A percentile compares a stretch with the other conserved stretches of the same genome.
These are phyloP conservation scores for Amphiprion clarkii DNA, from an alignment of 2,797 vertebrate species.

Conservation along the genomic window DNA sequence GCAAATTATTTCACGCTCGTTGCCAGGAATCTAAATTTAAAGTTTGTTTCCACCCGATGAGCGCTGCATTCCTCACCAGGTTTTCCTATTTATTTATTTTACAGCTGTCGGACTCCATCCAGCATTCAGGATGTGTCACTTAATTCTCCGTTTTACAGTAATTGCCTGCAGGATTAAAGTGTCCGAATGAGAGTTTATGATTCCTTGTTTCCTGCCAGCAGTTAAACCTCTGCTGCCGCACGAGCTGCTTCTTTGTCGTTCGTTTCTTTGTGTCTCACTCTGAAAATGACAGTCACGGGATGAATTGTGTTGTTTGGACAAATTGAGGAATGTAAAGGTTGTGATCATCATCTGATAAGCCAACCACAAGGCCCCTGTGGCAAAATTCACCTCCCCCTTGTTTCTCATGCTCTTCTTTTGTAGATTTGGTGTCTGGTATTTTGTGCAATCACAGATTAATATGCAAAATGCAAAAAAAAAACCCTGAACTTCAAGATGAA, in stretches of 20 bases:
- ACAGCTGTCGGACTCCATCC: constrained; percentile 42
- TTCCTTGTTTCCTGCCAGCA: constrained; percentile 19
- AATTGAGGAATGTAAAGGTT: constrained; percentile 17
- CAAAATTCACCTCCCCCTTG: not conserved
- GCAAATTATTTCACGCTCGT: not conserved
- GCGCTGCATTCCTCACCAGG: not conserved
- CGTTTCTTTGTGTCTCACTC: not conserved
- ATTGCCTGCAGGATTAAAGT: constrained; percentile 53
- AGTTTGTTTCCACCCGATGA: not conserved
- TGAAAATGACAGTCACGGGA: not conserved
- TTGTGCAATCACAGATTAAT: too few species aligned
- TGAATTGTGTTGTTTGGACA: constrained; percentile 15
- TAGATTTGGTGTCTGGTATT: too few species aligned
- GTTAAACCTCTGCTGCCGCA: constrained; percentile 22
- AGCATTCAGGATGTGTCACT: constrained; percentile 41
- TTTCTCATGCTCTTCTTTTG: not conserved
- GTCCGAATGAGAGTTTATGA: constrained; percentile 29
- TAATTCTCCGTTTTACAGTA: constrained; percentile 18
- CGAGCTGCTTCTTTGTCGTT: not conserved
- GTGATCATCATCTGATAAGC: not conserved
- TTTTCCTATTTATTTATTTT: not conserved
- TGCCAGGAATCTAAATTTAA: constrained; percentile 4
- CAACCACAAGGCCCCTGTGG: not conserved
- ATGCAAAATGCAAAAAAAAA: too few species aligned
- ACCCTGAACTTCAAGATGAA: too few species aligned